Base-by-base conservation (phyloP, 2,113 vertebrate genomes). In the Hemicordylus capensis region DNA sequence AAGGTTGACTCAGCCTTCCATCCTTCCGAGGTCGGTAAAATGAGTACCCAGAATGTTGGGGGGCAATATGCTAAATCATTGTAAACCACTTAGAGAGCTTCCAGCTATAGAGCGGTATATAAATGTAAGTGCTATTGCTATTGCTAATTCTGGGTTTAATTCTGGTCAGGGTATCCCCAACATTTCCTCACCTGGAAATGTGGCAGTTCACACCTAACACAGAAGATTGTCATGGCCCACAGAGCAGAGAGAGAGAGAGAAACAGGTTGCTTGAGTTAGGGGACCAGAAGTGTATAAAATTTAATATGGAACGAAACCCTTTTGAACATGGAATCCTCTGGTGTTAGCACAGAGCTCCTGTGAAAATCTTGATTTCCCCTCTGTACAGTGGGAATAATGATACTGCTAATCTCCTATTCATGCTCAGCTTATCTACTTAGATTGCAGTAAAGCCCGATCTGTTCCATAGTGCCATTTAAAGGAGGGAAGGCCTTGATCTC, bases 401-500 rank as follows among this genome's bases (percentile, higher is more conserved):
- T 87, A 1, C 19, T 89, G 76, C n/a, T 34, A 46, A 61, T 39
- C 11, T 83, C 74, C 77, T 58, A 46, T 26, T 2, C 75, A 61
- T 42, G 5, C 63, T 87, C 84, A 59, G 7, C 22, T 78, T 28
- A 46, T 54, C 80, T 64, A 85, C 0, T 1, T 89, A 72, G 31
- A 1, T 0, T n/a, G 44, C 46, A 31, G 34, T 72, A 56, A 88
- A 44, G 44, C 85, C 74, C 10, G 88, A 31, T 90, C 89, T 83
- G 84, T 88, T 61, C 76, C 0, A 0, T 54, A 87, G 0, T 12
- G 1, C 84, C 72, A 86, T 42, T 78, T 82, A 46, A 84, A 85
- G 91, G 39, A 75, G 83, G 56, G 31, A 81, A 26, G 28, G 48
- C 34, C 37, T 67, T 81, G 78, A 87, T 93, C 88, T 88, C 86